A percentile compares a stretch with the other conserved stretches of the same genome.
These are phyloP conservation scores for Eulithis testata DNA, from an alignment of 2,888 invertebrate genomes.

Conservation along the genomic window DNA sequence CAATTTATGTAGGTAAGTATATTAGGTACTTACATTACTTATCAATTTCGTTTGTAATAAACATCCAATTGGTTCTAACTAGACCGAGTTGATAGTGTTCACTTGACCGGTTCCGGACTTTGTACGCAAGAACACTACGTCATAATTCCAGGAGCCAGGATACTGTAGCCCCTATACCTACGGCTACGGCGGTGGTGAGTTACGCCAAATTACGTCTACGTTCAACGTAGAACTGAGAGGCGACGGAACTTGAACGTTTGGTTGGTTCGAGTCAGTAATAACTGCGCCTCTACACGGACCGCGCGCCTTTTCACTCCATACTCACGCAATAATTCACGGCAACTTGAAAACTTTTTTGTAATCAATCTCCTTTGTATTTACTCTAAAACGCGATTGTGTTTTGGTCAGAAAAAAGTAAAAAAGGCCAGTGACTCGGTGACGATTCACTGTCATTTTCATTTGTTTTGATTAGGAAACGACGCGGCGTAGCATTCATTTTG, in stretches of 20 bases:
- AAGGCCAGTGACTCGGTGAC: conserved; percentile 47
- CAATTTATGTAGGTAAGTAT: background rate
- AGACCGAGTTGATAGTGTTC: conserved; percentile 30
- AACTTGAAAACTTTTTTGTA: conserved; percentile 66
- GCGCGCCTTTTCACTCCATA: conserved; percentile 66
- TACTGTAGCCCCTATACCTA: conserved; percentile 44
- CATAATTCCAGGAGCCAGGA: conserved; percentile 55
- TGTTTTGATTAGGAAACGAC: conserved; percentile 72
- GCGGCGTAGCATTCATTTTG: conserved; percentile 49
- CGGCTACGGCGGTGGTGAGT: conserved; percentile 33
- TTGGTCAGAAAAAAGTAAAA: conserved; percentile 40
- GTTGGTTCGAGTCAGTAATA: conserved; percentile 65
- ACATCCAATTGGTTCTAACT: conserved; percentile 47
- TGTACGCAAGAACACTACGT: conserved; percentile 42
- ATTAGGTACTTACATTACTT: conserved; percentile 31
- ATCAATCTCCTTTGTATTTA: conserved; percentile 28
- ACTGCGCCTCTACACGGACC: conserved; percentile 65
- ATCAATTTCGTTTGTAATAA: conserved; percentile 50
- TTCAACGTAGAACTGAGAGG: conserved; percentile 48
- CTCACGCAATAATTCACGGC: conserved; percentile 73
- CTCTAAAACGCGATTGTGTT: conserved; percentile 51
- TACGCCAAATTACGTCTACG: conserved; percentile 47
- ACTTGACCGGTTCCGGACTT: conserved; percentile 24
- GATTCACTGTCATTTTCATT: conserved; percentile 62
- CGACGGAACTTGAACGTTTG: conserved; percentile 53